Evolutionary conservation across 2,797 vertebrate genomes (phyloP).

Genomic region (Cyclopterus lumpus): DNA sequence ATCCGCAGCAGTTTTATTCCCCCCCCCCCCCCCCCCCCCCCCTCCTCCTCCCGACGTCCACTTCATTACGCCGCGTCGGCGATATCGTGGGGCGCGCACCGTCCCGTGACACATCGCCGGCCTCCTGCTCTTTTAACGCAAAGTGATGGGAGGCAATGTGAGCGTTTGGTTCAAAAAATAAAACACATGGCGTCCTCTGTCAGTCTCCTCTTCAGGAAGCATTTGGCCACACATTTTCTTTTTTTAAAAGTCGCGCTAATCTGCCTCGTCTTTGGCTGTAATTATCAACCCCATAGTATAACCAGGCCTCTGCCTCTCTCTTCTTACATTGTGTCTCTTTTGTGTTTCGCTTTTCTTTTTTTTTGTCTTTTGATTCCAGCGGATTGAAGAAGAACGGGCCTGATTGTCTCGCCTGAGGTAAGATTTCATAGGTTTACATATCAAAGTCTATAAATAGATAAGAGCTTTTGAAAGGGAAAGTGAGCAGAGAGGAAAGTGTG

Average conservation of each 20-base stretch:
- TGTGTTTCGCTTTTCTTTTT: conserved; percentile 79
- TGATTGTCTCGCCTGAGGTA: conserved; percentile 85
- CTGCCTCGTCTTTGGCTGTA: conserved; percentile 79
- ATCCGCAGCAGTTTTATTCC: conserved; percentile 72
- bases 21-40: no score
- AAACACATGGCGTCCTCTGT: conserved; percentile 69
- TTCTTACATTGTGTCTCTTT: conserved; percentile 78
- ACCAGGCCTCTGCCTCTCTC: conserved; percentile 68
- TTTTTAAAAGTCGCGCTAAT: conserved; percentile 73
- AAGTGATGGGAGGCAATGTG: conserved; percentile 65
- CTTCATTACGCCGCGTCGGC: conserved; percentile 64
- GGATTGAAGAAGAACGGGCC: conserved; percentile 82
- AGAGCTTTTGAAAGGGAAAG: conserved; percentile 83
- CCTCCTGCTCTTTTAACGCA: conserved; percentile 67
- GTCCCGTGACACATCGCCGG: conserved; percentile 68
- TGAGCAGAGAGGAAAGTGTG: conserved; percentile 64
- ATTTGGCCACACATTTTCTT: conserved; percentile 72
- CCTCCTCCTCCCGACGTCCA: conserved; percentile 69
- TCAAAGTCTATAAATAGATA: conserved; percentile 88
- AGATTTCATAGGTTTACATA: conserved; percentile 87
- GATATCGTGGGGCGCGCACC: conserved; percentile 58
- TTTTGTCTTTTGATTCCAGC: conserved; percentile 80
- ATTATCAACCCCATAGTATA: conserved; percentile 77
- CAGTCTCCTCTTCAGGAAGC: conserved; percentile 75
- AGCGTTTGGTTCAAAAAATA: conserved; percentile 72